phyloP scores from a whole-genome alignment of 2,113 vertebrate genomes.

The Orcinus orca region DNA sequence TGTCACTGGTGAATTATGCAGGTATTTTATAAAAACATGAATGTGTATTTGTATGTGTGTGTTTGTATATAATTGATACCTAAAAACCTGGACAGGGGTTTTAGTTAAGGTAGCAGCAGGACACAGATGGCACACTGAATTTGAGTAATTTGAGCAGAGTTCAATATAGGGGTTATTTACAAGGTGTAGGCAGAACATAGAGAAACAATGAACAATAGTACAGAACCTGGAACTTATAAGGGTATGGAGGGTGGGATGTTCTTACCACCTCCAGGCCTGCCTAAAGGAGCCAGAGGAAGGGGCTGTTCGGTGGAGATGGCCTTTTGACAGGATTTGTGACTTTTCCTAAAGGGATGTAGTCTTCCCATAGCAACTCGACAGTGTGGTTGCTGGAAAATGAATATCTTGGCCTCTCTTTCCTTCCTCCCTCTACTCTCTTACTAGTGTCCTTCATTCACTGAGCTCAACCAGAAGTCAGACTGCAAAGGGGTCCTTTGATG shows the following conservation, averaged over 20 bases:
- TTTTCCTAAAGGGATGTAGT: neutral
- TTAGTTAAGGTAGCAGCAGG: neutral
- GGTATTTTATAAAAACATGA: neutral
- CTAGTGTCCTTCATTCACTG: neutral
- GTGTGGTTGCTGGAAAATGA: neutral
- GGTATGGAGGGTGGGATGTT: neutral
- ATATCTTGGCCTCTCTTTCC: neutral
- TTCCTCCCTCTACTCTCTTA: neutral
- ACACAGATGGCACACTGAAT: neutral
- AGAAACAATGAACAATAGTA: neutral
- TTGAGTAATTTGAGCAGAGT: neutral
- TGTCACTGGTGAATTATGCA: neutral
- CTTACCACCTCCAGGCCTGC: neutral
- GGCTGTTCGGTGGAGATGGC: neutral
- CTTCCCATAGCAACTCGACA: neutral
- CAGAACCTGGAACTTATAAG: neutral
- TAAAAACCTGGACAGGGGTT: neutral
- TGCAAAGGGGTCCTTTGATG: neutral
- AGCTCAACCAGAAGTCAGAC: neutral
- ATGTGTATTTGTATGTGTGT: neutral
- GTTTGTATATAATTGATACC: neutral
- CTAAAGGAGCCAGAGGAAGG: neutral
- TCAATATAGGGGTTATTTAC: neutral
- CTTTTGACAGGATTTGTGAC: neutral
- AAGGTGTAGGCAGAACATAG: neutral